Evolutionary conservation across 2,888 invertebrate species (phyloP), one percentile per base, ranked within the genome.

Genomic region (Calliopum simillimum): DNA sequence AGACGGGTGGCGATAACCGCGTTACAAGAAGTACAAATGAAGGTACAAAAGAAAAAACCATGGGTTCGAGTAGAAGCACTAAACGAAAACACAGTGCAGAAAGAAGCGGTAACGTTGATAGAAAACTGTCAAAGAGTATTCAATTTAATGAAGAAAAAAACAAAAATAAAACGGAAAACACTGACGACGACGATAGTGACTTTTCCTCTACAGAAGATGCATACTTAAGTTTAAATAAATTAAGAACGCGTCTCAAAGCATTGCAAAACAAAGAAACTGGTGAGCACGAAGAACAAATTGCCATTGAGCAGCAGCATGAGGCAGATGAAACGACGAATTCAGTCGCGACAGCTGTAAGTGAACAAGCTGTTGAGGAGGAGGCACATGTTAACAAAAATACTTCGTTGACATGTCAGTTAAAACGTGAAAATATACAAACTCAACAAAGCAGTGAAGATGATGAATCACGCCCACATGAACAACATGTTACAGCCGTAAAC

Each of bases 161-260:
- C 23, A 4, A 53, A n/a, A 46, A 23, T 19, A 13, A 70, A 19
- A n/a, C 13, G 61, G 23, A 46, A 12, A 12, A 51, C 51, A 5
- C 47, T 56, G 55, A 55, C 44, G 55, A 53, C 4, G 47, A 51
- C 5, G 62, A 70, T 43, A 33, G 25, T 13, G 70, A 66, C 25
- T 56, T 14, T 41, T 58, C 14, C 49, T 44, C 19, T 6, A 33
- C 70, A 12, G 55, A 67, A 21, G 69, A 65, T 41, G 71, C 69
- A n/a, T 41, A 59, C 12, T 51, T 68, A 44, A 71, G 61, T 64
- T 71, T 71, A 47, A 68, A 63, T 19, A 44, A 59, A 41, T 51
- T 71, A 8, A 68, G 65, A 44, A 68, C 44, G 12, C 71, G 68
- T 13, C 23, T 71, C 5, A 59, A 58, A 33, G 71, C 25, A 43